A percentile compares a stretch with the other conserved stretches of the same genome.
phyloP scores from a whole-genome alignment of 2,113 vertebrate species.

The Tupaia chinensis region DNA sequence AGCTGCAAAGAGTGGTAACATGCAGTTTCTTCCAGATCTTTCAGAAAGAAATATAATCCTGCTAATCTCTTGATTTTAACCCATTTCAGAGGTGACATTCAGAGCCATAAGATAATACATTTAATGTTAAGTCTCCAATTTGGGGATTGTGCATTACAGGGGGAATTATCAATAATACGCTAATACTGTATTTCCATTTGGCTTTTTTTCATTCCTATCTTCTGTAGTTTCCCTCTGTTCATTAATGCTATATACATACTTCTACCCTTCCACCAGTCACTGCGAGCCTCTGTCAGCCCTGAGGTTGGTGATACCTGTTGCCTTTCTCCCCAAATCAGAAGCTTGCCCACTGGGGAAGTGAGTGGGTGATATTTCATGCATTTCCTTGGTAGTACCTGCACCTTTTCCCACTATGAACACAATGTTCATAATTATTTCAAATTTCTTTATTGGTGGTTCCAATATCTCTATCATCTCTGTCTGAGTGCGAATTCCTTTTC shows the following conservation, averaged over 20 bases:
- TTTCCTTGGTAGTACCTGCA: too few relatives aligned
- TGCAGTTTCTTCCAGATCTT: accelerated
- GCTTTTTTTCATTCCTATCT: background rate
- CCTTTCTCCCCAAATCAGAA: too few relatives aligned
- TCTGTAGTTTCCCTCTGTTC: background rate
- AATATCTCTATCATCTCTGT: background rate
- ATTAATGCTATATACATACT: too few relatives aligned
- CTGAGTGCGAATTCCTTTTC: background rate
- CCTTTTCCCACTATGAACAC: background rate
- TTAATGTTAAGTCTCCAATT: background rate
- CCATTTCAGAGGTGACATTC: background rate
- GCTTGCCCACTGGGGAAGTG: too few relatives aligned
- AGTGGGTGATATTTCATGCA: too few relatives aligned
- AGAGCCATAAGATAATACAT: background rate
- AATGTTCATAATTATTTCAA: background rate
- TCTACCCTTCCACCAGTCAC: too few relatives aligned
- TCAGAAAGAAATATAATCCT: background rate
- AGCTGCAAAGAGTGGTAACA: background rate
- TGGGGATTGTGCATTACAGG: background rate
- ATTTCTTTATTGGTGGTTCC: background rate
- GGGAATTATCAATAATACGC: background rate
- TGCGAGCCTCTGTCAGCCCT: too few relatives aligned
- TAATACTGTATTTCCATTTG: background rate
- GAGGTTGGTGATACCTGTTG: too few relatives aligned
- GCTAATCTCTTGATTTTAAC: background rate